Evolutionary conservation across 30 jellyfish, hydroid and myxozoan species (phyloP), one percentile per base, ranked within the genome.

Genomic region (Cassiopea andromeda): DNA sequence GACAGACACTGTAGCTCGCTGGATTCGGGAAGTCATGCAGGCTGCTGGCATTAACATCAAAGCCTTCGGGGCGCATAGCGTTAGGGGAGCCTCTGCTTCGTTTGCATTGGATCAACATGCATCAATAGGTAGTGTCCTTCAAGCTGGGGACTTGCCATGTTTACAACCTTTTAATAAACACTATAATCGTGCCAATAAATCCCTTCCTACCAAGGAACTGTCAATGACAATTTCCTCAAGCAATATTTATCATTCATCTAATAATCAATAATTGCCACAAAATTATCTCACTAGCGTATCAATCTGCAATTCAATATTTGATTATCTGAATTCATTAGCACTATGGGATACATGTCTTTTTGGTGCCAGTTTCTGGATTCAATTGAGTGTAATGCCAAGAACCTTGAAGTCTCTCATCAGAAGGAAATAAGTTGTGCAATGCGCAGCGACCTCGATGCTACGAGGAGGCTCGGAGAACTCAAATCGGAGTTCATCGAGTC

Each of bases 41-140:
- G 38, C 38, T 27, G 38, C 38, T 27, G 38, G 38, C 47, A 80
- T 80, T 5, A 77, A 80, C 60, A 54, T 58, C 44, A 59, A 80
- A 44, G 64, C 67, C 46, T 80, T 50, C 46, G 80, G 80, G 10
- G 89, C 89, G 7, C 69, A 60, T 59, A 43, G 68, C 43, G 80
- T 64, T 38, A 5, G 89, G 8, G 80, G 81, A 5, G 89, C 89
- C 48, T 57, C 89, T 58, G 80, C 89, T 60, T 81, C 89, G 0
- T 45, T 12, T 2, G 89, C 80, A 0, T 54, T 54, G 12, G 10
- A 49, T 15, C 14, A 50, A n/a, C 13, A 27, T 47, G 85, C 85
- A 49, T 49, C 71, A n/a, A 59, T 70, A 13, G 58, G 10, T 47
- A 47, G 10, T 47, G 49, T 18, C 12, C 3, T 70, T 13, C 8